These are phyloP conservation scores for Clavelina lepadiformis DNA, from an alignment of 23 tunicate genomes.

Conservation along the genomic window DNA sequence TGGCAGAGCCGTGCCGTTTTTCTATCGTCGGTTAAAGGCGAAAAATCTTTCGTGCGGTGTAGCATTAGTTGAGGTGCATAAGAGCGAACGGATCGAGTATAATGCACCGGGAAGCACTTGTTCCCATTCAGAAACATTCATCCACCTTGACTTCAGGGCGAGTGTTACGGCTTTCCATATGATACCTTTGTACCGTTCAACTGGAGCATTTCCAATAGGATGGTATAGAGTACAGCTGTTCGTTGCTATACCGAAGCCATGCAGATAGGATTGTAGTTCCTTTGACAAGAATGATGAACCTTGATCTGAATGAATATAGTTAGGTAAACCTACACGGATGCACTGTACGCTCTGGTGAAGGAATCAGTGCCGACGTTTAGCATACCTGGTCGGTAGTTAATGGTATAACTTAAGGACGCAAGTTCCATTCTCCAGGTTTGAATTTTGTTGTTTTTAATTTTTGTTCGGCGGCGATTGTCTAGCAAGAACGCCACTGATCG, in stretches of 20 bases:
- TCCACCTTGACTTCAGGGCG: no score
- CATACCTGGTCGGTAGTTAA: slow-evolving; percentile 24
- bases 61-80: slow-evolving; percentile 19
- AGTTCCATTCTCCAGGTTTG: slow-evolving; percentile 21
- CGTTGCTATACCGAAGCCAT: no score
- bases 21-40: slow-evolving; percentile 5
- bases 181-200: no score
- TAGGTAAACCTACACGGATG: not conserved
- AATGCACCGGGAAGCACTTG: no score
- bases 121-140: no score
- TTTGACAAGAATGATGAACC: no score
- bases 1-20: slow-evolving; percentile 14
- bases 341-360: slow-evolving; percentile 19
- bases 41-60: slow-evolving; percentile 22
- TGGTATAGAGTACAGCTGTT: no score
- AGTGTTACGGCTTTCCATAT: no score
- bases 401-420: slow-evolving; percentile 1
- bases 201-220: no score
- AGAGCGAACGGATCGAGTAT: no score
- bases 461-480: not conserved
- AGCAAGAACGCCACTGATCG: slow-evolving; percentile 25
- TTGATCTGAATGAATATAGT: no score
- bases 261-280: no score
- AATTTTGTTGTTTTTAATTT: slow-evolving; percentile 41
- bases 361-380: slow-evolving; percentile 18